Percentiles rank a stretch among this genome's conserved stretches.
These are phyloP conservation scores for Thamnophis sirtalis DNA, from an alignment of 2,113 vertebrate genomes.

Conservation along the genomic window DNA sequence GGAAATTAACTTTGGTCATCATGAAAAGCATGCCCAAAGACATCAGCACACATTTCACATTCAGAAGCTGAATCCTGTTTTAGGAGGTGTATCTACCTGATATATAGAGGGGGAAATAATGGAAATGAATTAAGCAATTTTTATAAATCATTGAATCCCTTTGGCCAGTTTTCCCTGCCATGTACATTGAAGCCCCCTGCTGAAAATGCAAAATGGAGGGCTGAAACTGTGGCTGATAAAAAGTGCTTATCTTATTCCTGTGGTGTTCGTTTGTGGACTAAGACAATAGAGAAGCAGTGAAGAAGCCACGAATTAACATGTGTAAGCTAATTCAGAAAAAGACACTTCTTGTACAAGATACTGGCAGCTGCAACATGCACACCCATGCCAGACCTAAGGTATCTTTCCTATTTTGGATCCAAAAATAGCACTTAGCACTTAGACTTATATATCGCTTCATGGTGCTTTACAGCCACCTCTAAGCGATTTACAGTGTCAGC, in stretches of 20 bases:
- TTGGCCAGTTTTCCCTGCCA: neutral
- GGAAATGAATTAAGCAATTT: neutral
- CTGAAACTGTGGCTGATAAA: neutral
- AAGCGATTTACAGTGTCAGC: too few relatives aligned
- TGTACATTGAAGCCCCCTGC: neutral
- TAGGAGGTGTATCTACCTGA: neutral
- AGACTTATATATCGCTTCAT: too few relatives aligned
- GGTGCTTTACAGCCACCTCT: too few relatives aligned
- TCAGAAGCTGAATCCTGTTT: neutral
- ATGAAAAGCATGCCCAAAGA: neutral
- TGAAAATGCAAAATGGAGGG: neutral
- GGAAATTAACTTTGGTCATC: neutral
- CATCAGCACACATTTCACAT: neutral
- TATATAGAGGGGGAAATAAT: neutral
- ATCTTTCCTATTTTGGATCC: neutral
- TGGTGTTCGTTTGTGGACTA: neutral
- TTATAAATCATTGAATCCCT: neutral
- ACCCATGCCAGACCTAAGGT: neutral
- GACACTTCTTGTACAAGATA: neutral
- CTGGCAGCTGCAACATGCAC: neutral
- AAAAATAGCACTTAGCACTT: neutral
- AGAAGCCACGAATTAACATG: neutral
- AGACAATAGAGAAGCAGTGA: neutral
- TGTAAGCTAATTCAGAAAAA: neutral
- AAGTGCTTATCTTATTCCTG: neutral